Conservation (phyloP, 2,797 vertebrate species). For the Mus minutoides region DNA sequence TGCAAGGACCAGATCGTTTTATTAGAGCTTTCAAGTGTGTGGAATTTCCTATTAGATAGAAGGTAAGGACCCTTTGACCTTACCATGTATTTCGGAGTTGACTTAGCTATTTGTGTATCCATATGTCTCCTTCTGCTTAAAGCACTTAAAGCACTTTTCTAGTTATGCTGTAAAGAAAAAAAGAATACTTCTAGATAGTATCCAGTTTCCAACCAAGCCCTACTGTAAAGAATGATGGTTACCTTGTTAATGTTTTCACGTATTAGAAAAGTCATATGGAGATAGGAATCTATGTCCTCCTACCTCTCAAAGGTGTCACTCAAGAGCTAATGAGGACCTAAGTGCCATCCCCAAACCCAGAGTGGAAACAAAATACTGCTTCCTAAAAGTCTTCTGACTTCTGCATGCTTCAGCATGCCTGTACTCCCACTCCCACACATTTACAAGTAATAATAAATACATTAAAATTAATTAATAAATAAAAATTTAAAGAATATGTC, state of each 20-base stretch:
- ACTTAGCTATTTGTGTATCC: constrained; percentile 26
- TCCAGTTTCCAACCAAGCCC: not conserved
- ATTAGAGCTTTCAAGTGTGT: not conserved
- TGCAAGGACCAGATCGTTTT: constrained; percentile 1
- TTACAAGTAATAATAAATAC: not conserved
- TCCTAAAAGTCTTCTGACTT: not conserved
- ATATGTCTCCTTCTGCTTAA: constrained; percentile 32
- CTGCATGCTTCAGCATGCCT: too few relatives aligned
- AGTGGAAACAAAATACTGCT: not conserved
- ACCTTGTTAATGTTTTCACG: not conserved
- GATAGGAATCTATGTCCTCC: not conserved
- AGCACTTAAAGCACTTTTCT: not conserved
- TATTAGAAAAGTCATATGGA: not conserved
- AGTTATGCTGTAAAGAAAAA: not conserved
- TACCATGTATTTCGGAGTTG: not conserved
- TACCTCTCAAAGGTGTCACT: not conserved
- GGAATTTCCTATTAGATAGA: not conserved
- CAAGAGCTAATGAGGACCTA: not conserved
- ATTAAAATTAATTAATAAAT: not conserved
- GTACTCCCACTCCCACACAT: not conserved
- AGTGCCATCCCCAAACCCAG: not conserved
- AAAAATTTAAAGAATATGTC: not conserved
- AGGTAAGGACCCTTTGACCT: not conserved
- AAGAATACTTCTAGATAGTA: not conserved
- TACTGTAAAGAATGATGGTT: not conserved